Base-by-base conservation (phyloP, 2,797 vertebrate species). In the Myotis daubentonii region DNA sequence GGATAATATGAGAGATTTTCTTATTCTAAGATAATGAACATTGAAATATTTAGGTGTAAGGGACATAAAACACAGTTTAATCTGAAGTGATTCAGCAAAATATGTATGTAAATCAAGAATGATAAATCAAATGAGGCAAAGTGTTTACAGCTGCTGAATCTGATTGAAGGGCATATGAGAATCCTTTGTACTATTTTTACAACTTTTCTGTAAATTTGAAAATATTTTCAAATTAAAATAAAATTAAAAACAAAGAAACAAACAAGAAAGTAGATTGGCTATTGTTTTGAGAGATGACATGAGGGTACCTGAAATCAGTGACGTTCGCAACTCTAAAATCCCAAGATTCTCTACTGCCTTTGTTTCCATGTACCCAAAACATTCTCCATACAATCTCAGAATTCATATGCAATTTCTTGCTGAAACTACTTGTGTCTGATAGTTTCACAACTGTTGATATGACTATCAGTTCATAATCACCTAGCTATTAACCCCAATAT, bases 261-360 rank as follows among this genome's bases (percentile, higher is more conserved):
- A 76, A 44, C 17, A 53, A 4, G 2, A 1, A 41, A 33, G 44
- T 84, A 57, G 25, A 51, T 17, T 75, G 36, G 5, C 74, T 65
- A 88, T 90, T 92, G 71, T 60, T 93, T 92, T 94, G 57, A 72
- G 82, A 91, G 66, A 41, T 65, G 78, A n/a, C 23, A 44, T 20
- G 28, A 10, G 65, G 25, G 44, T 84, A 1, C 20, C 49, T 11
- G 15, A 62, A 74, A 91, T 94, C 3, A 62, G 6, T 60, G 49
- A 92, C 51, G 3, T 38, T 55, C 89, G 22, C 19, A 9, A 76
- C 3, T 22, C 53, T 57, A 49, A 89, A 55, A 60, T 33, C 57
- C 57, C 44, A 28, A 17, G n/a, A 55, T 15, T 60, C 11, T 23
- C 19, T 44, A 75, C 22, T 55, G 20, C 3, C 51, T 93, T 49